Evolutionary conservation across 53 echinoderm and acorn worm species (phyloP).

Genomic region (Mesocentrotus franciscanus): DNA sequence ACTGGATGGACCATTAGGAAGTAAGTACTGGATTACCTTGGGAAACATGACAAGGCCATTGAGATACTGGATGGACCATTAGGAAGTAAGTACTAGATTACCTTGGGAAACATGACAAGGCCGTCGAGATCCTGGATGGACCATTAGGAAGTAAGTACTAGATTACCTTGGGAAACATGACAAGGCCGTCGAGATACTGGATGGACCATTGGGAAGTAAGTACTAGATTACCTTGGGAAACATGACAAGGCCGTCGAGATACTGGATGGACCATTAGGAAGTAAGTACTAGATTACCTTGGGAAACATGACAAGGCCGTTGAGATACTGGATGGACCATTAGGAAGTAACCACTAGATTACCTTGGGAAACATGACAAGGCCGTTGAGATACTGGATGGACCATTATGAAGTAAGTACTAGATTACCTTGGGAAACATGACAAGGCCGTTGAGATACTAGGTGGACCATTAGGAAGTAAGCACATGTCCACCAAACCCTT

Average conservation of each 20-base stretch:
- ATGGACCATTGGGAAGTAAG: constrained; percentile 73
- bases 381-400: constrained; percentile 81
- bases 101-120: constrained; percentile 86
- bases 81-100: no score
- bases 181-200: constrained; percentile 84
- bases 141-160: no score
- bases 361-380: constrained; percentile 86
- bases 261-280: constrained; percentile 72
- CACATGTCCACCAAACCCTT: background rate
- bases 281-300: constrained; percentile 82
- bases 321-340: constrained; percentile 78
- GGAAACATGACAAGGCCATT: constrained; percentile 88
- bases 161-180: constrained; percentile 86
- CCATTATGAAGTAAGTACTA: constrained; percentile 84
- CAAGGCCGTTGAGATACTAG: constrained; percentile 84
- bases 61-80: constrained; percentile 78
- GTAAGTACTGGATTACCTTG: constrained; percentile 83
- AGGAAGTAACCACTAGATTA: no score
- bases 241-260: constrained; percentile 90
- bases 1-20: constrained; percentile 73
- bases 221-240: constrained; percentile 83
- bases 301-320: constrained; percentile 87
- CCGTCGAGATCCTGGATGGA: constrained; percentile 81
- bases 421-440: constrained; percentile 86
- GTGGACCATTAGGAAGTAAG: constrained; percentile 84